Conservation (phyloP, 2,797 vertebrate species). For the Spinus pinus region DNA sequence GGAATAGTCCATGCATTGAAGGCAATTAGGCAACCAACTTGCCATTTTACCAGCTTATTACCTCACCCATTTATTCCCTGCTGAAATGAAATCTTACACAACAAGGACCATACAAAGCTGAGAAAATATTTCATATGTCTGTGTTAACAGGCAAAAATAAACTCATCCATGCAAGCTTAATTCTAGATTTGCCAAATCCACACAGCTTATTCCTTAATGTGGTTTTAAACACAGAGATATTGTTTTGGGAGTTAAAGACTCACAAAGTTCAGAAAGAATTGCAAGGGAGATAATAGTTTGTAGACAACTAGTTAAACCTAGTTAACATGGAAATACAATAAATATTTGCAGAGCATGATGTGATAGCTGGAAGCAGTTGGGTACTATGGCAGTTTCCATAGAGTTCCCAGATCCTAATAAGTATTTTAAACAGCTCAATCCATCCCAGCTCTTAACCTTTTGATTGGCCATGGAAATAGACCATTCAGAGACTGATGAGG, state of each 20-base stretch:
- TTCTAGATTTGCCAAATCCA: not conserved
- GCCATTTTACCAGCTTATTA: not conserved
- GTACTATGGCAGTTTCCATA: not conserved
- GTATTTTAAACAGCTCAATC: not conserved
- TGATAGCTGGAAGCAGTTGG: not conserved
- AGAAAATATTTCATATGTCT: not conserved
- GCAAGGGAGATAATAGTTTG: not conserved
- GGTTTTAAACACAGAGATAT: not conserved
- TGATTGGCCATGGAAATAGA: not conserved
- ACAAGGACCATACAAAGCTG: not conserved
- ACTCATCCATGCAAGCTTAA: not conserved
- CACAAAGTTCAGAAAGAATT: not conserved
- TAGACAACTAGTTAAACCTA: not conserved
- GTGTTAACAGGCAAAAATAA: not conserved
- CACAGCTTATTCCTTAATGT: not conserved
- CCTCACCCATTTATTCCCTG: not conserved
- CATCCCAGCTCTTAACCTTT: constrained; percentile 14
- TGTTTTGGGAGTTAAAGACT: not conserved
- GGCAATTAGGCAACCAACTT: not conserved
- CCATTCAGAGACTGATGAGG: not conserved
- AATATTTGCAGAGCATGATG: not conserved
- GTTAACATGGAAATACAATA: not conserved
- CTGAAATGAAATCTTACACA: not conserved
- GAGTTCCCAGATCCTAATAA: not conserved
- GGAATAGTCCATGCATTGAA: not conserved